Evolutionary conservation across 2,797 vertebrate species (phyloP), one percentile per base, ranked within the genome.

Genomic region (Merluccius polli): DNA sequence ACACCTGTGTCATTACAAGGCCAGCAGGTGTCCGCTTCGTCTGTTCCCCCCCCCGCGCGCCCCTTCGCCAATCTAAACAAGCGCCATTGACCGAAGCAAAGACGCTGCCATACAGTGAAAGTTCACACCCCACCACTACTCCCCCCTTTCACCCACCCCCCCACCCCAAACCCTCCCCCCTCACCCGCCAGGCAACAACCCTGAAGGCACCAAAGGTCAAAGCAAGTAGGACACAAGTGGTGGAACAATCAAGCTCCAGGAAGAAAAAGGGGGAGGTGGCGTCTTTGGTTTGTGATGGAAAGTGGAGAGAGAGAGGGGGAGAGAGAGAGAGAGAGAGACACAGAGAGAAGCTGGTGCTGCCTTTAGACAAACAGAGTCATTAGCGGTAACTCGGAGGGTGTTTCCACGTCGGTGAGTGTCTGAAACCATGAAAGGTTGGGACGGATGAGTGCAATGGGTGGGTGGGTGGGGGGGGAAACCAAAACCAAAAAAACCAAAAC

Each of bases 221-320:
- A 76, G 13, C 80, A 80, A 89, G 82, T 76, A 75, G 84, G 82
- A 69, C 84, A 92, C 88, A 92, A 91, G 88, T 90, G 89, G 87
- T 86, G 90, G 92, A 93, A 87, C 65, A 90, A 93, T 93, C 85
- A 91, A 77, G 79, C 83, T 89, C 86, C 89, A 89, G 79, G 69
- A 12, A 32, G 32, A 13, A 15, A 15, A 63, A 11, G 30, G 65
- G 27, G 27, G 41, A 44, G 41, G 15, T 15, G 41, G 41, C 41
- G 4, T 11, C 36, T 38, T 38, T 11, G 10, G 1, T 38, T 9
- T 11, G 30, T 35, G 41, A 44, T 4, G 3, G 41, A 12, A 35
- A 35, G 8, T 1, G 10, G 36, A 38, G 36, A 38, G 36, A 38
- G 36, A 38, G 7, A 38, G 36, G 10, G 36, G 10, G 36, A 38